These are phyloP conservation scores for Cervus canadensis DNA, from an alignment of 2,113 vertebrate genomes.

Conservation along the genomic window DNA sequence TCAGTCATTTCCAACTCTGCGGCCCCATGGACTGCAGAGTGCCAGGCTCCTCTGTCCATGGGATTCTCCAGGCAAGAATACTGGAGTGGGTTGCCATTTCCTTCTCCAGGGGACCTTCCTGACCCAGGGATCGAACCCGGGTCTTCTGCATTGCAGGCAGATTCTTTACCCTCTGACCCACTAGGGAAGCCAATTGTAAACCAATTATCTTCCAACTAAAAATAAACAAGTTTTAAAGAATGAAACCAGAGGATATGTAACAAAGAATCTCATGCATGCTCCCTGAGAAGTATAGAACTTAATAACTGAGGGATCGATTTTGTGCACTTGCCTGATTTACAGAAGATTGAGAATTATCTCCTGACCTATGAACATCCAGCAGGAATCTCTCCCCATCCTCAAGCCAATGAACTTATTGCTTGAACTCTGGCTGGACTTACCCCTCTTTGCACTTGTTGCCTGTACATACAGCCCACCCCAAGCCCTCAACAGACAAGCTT, in stretches of 20 bases:
- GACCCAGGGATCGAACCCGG: neutral
- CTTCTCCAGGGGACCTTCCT: neutral
- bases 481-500: neutral
- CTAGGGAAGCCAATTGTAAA: neutral
- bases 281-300: neutral
- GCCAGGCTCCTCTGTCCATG: neutral
- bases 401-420: neutral
- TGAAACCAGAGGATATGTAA: neutral
- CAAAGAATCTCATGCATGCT: neutral
- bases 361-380: neutral
- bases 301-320: neutral
- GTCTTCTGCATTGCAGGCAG: neutral
- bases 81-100: neutral
- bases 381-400: neutral
- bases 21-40: neutral
- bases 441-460: neutral
- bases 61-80: neutral
- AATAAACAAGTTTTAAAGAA: neutral
- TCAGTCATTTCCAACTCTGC: neutral
- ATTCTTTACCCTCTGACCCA: neutral
- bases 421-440: neutral
- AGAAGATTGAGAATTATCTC: neutral
- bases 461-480: neutral
- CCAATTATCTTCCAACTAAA: neutral
- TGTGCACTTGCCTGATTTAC: neutral